Conservation (phyloP, 2,888 invertebrate genomes). For the Cheilosia soror region DNA sequence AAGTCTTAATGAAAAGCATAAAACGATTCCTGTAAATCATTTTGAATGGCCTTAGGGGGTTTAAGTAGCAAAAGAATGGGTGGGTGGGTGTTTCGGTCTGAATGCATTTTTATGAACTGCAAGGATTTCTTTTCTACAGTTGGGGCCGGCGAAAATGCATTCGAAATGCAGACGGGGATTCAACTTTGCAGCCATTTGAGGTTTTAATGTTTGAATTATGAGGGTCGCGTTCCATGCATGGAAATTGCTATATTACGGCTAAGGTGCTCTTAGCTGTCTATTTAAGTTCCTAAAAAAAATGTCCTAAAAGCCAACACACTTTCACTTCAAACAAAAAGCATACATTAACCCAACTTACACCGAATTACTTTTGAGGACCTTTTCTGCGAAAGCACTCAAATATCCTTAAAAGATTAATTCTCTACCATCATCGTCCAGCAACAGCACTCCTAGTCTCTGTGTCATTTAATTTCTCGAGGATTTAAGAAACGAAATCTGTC, state of each 20-base stretch:
- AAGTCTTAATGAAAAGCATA: slow-evolving; percentile 64
- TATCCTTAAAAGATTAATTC: slow-evolving; percentile 46
- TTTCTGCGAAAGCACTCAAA: slow-evolving; percentile 28
- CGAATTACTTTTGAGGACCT: slow-evolving; percentile 10
- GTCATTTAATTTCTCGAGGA: slow-evolving; percentile 62
- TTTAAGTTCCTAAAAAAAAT: neutral
- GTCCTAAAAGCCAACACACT: neutral
- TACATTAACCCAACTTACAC: slow-evolving; percentile 4
- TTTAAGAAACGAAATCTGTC: slow-evolving; percentile 55
- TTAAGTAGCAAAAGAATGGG: slow-evolving; percentile 1
- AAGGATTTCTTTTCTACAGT: slow-evolving; percentile 36
- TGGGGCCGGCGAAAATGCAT: neutral
- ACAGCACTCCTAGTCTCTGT: slow-evolving; percentile 11
- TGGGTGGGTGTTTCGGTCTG: slow-evolving; percentile 9
- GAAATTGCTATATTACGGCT: neutral
- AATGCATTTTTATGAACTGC: slow-evolving; percentile 64
- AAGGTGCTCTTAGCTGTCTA: too few relatives aligned
- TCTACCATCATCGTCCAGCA: too few relatives aligned
- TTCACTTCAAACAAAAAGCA: slow-evolving; percentile 1
- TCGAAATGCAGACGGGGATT: slow-evolving; percentile 38
- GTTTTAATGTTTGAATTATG: slow-evolving; percentile 31
- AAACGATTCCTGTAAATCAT: slow-evolving; percentile 70
- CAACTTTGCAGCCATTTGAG: slow-evolving; percentile 39
- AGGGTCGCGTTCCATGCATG: neutral
- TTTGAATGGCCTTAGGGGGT: slow-evolving; percentile 34